A percentile compares a stretch with the other conserved stretches of the same genome.
Evolutionary conservation across 2,113 vertebrate species (phyloP).

Genomic region (Capricornis sumatraensis): DNA sequence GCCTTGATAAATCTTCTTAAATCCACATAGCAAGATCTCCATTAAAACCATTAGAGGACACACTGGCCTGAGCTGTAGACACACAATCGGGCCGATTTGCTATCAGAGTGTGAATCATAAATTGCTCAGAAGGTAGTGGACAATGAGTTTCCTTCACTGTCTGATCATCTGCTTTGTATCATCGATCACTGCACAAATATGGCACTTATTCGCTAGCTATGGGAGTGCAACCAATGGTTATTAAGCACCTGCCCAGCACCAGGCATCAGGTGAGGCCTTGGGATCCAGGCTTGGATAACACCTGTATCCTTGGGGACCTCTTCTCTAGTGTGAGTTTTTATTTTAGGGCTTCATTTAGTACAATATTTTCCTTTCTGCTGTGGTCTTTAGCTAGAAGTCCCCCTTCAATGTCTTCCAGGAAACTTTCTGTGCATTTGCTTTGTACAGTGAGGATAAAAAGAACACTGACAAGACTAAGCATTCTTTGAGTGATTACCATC

Average conservation of each 20-base stretch:
- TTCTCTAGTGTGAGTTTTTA: background rate
- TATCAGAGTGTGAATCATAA: background rate
- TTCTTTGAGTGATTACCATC: background rate
- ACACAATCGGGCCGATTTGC: background rate
- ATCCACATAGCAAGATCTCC: background rate
- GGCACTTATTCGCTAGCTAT: background rate
- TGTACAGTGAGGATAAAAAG: background rate
- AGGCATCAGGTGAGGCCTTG: background rate
- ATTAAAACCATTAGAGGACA: background rate
- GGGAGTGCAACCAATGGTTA: background rate
- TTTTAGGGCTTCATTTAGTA: background rate
- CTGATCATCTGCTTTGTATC: background rate
- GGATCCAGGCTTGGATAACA: background rate
- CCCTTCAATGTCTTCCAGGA: background rate
- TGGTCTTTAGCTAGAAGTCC: background rate
- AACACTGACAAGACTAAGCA: background rate
- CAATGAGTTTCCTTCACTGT: background rate
- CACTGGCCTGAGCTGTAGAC: background rate
- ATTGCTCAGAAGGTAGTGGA: background rate
- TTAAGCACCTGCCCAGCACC: background rate
- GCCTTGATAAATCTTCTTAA: background rate
- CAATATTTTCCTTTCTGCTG: background rate
- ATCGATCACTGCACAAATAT: rapidly evolving
- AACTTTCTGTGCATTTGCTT: background rate
- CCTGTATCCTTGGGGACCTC: background rate